Evolutionary conservation across 2,888 invertebrate species (phyloP), one percentile per base, ranked within the genome.

Genomic region (Dusona sp.): DNA sequence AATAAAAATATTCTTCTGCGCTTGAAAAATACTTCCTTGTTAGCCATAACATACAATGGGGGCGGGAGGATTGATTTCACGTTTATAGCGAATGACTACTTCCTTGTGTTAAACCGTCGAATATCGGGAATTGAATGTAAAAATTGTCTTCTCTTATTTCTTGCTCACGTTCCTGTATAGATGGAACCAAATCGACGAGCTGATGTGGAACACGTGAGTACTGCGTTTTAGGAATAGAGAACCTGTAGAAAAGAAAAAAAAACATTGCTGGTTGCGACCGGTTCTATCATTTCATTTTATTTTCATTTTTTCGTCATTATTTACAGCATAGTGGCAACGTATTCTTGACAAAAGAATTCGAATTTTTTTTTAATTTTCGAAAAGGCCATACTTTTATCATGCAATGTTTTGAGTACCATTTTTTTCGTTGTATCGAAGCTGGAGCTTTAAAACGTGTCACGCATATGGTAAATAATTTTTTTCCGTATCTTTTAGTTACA

Each of bases 181-280:
- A 97, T 97, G 97, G 97, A 97, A 96, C 97, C 97, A 92, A 97
- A 97, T 95, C 96, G 97, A 95, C 97, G 96, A 95, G 96, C 96
- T 93, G 97, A 97, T 95, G 96, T 96, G 95, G 97, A 97, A 95
- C 96, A 97, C 95, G 97, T 97, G 96, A 97, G 97, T 97, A 94
- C 93, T 86, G 88, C 92, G 91, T 90, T 91, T 88, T 91, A 83
- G 89, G 91, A 77, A 74, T 85, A 85, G 86, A 89, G 85, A 88
- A 79, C 70, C 42, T 57, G 68, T 77, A 75, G 22, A 19, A 65
- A 65, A 57, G 19, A 68, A 13, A 67, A 67, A 73, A 67, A 11
- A 42, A 42, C 11, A 65, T 36, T 45, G 61, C 67, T 75, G 70
- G 48, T 81, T 75, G 51, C 67, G 79, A 75, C 16, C 2, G 48